A percentile compares a stretch with the other conserved stretches of the same genome.
These are phyloP conservation scores for Myiagra hebetior DNA, from an alignment of 2,113 vertebrate species.

Conservation along the genomic window DNA sequence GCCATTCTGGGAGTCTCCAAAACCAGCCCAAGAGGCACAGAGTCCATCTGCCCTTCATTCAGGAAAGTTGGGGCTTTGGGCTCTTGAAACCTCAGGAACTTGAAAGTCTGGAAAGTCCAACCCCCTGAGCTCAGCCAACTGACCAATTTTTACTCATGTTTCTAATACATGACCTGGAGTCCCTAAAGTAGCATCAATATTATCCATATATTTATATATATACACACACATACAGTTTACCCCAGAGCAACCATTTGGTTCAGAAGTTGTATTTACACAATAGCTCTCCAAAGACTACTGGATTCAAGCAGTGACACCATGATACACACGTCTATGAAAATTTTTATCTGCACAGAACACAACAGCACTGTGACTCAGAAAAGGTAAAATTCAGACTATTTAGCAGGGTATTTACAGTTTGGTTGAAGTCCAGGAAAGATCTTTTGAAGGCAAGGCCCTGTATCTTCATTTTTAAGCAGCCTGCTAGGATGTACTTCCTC, in stretches of 20 bases:
- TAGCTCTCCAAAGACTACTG: background rate
- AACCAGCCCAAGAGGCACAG: background rate
- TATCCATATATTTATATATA: background rate
- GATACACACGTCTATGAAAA: background rate
- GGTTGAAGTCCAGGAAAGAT: background rate
- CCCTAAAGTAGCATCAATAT: background rate
- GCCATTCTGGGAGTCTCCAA: background rate
- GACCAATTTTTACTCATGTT: background rate
- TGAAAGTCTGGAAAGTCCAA: background rate
- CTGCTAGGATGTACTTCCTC: background rate
- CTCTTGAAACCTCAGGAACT: background rate
- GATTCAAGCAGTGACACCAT: background rate
- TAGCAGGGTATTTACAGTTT: background rate
- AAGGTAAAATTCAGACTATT: background rate
- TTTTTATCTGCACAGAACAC: background rate
- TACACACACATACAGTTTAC: background rate
- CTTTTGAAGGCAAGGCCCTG: background rate
- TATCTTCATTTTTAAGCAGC: background rate
- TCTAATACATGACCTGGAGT: background rate
- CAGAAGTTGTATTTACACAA: background rate
- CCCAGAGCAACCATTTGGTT: background rate
- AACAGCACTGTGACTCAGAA: background rate
- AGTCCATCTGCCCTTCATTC: background rate
- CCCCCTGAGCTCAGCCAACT: background rate
- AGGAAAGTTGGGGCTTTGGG: background rate